Evolutionary conservation across 2,888 invertebrate species (phyloP), one percentile per base, ranked within the genome.

Genomic region (Palloptera scutellata): DNA sequence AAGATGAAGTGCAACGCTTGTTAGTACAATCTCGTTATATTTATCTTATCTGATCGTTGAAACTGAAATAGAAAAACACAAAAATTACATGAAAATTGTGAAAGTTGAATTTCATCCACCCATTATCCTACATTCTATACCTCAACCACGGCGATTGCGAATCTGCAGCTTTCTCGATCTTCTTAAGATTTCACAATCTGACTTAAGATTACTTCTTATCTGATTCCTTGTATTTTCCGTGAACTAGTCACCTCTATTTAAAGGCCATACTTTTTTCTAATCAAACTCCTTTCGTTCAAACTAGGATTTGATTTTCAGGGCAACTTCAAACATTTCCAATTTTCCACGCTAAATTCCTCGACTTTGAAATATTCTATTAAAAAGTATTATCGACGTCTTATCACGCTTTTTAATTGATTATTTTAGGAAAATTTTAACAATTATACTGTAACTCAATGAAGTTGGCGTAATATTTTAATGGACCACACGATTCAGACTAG

Each of bases 391-490:
- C 30, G 6, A 30, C 6, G 30, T 30, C 6, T 30, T 30, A 6
- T 19, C 41, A 51, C 13, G 58, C 40, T 20, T 59, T 52, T n/a
- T 59, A 52, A 59, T 52, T 30, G 2, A 30, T 30, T 30, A 30
- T 30, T 30, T 30, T 30, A 30, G 58, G 59, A 51, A 52, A 58
- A 45, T 64, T 64, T 48, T 13, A 13, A 48, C 5, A 48, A 48
- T 48, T 48, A 10, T 6, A 15, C 48, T 48, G n/a, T 48, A 15
- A 48, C 48, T 64, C 58, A 52, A 15, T 2, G 51, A 64, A 64
- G 52, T 59, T 64, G 58, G 64, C 64, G 64, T 64, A 64, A 64
- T 64, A 58, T 58, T 58, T 19, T 52, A 48, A 59, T 58, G 64
- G 30, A 64, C 48, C 48, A 30, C 41, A 61, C 54, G 45, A 51